These are phyloP conservation scores for Apocrypta bakeri DNA, from an alignment of 1,140 invertebrate species.

Conservation along the genomic window DNA sequence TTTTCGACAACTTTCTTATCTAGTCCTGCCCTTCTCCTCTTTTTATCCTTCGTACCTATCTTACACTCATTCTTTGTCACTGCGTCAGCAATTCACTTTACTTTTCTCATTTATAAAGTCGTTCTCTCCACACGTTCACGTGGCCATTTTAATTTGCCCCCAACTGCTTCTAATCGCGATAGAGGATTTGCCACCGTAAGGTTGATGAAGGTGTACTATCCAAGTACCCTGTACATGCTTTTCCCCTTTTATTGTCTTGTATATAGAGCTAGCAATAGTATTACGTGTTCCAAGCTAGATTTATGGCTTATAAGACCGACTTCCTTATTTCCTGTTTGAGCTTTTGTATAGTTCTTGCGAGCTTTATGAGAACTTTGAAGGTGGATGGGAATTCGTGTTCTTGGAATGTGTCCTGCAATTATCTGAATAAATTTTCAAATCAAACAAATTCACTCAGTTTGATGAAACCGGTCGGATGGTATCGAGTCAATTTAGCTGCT, in stretches of 20 bases:
- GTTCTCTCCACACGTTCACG: not conserved
- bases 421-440: not conserved
- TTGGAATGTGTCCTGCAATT: not conserved
- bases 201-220: not conserved
- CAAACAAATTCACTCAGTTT: not conserved
- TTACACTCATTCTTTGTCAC: not conserved
- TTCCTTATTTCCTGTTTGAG: not conserved
- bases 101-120: slow-evolving; percentile 19
- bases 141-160: not conserved
- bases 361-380: not conserved
- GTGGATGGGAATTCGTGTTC: not conserved
- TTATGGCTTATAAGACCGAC: not conserved
- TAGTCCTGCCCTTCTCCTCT: not conserved
- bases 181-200: not conserved
- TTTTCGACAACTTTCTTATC: not conserved
- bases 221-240: not conserved
- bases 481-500: not conserved
- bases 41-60: not conserved
- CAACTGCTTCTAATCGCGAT: not conserved
- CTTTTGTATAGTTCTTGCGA: not conserved
- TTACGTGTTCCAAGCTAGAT: not conserved
- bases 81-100: not conserved
- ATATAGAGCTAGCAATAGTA: not conserved
- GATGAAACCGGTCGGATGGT: not conserved
- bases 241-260: slow-evolving; percentile 3